Base-by-base conservation (phyloP, 92 coral and sea anemone species). In the Desmophyllum pertusum region DNA sequence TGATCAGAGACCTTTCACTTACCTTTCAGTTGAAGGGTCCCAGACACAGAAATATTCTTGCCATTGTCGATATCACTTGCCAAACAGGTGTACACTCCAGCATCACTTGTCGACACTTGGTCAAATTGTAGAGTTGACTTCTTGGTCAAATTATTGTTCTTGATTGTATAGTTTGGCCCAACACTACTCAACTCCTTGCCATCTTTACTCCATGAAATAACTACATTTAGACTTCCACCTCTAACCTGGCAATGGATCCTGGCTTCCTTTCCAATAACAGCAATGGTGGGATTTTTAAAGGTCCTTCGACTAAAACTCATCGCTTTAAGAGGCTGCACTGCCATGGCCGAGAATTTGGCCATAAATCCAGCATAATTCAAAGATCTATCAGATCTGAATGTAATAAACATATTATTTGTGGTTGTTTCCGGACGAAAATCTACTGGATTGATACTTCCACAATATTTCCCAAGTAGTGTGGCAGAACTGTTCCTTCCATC, bases 71-170 rank as follows among this genome's bases (percentile, higher is more conserved):
- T n/a, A n/a, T n/a, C n/a, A n/a, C n/a, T n/a, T n/a, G n/a, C n/a
- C n/a, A n/a, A n/a, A n/a, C n/a, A n/a, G n/a, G n/a, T 88, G 67
- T 93, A 93, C 71, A 59, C 82, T 40, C 97, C 97, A 51, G 59
- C 74, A 76, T 93, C 95, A 43, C 18, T 63, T 67, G 37, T 55
- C 6, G 78, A 67, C 76, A 86, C 79, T 36, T 85, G 80, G 29
- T 39, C 67, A 31, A 94, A 31, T 41, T 46, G 31, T 61, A 94
- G 80, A 10, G 48, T 35, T 66, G 97, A 85, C 67, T 78, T 93
- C 70, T 76, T 84, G 21, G 43, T 85, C 25, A 33, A 31, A 29
- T n/a, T 5, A 45, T 62, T 75, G 36, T 27, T 23, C 38, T 15
- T 55, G 45, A 82, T 82, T 10, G 23, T 70, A 31, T 71, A 43